Evolutionary conservation across 2,113 vertebrate genomes (phyloP).

Genomic region (Neogale vison): DNA sequence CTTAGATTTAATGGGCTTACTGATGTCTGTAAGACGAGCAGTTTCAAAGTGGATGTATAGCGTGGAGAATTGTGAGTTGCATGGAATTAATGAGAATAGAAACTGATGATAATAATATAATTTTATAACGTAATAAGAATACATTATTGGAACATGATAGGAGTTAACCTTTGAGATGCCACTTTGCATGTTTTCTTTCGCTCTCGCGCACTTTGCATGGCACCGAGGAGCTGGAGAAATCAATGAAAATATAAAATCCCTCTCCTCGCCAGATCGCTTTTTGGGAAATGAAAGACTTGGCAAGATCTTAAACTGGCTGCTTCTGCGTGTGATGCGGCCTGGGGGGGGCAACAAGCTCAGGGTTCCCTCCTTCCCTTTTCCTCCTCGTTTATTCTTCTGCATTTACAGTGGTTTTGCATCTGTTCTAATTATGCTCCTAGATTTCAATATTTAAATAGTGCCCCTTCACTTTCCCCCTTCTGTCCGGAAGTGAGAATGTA

Average conservation of each 20-base stretch:
- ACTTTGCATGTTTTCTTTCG: not conserved
- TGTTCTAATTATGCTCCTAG: slow-evolving; percentile 40
- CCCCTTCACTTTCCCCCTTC: slow-evolving; percentile 5
- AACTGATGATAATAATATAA: not conserved
- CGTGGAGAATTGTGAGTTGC: not conserved
- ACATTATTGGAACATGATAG: not conserved
- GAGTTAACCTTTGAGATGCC: not conserved
- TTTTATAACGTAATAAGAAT: not conserved
- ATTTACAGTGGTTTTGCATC: not conserved
- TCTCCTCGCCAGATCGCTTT: not conserved
- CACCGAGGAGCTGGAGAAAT: slow-evolving; percentile 20
- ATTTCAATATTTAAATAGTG: slow-evolving; percentile 54
- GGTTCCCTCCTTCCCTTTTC: not conserved
- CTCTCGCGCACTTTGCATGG: not conserved
- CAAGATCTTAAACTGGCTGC: not conserved
- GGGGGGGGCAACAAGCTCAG: not conserved
- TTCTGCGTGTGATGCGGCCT: not conserved
- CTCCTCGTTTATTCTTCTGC: slow-evolving; percentile 12
- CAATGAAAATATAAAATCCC: not conserved
- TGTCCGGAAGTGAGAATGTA: slow-evolving; percentile 52
- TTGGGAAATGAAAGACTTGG: slow-evolving; percentile 40
- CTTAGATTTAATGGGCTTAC: not conserved
- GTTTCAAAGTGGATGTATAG: not conserved
- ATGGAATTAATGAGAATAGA: not conserved
- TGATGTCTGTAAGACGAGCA: not conserved